Evolutionary conservation across 2,888 invertebrate genomes (phyloP).

Genomic region (Lucinisca nassula): DNA sequence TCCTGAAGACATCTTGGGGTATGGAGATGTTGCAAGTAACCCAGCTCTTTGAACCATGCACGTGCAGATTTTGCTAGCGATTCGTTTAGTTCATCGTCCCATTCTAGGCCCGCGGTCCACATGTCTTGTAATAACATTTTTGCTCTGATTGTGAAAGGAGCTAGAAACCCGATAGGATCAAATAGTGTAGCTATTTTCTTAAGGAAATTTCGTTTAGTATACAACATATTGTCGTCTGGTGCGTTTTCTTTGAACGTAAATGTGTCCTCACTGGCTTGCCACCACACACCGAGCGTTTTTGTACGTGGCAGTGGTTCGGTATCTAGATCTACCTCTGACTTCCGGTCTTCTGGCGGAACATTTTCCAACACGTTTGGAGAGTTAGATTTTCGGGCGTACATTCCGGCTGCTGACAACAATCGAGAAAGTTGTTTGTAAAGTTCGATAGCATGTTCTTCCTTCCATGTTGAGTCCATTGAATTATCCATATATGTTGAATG

Average conservation of each 20-base stretch:
- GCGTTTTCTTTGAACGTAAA: too few relatives aligned
- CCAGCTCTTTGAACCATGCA: constrained; percentile 54
- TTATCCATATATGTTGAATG: background rate
- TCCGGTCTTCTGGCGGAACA: too few relatives aligned
- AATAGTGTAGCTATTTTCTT: constrained; percentile 33
- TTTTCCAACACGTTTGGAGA: too few relatives aligned
- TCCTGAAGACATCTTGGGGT: background rate
- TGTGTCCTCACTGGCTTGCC: too few relatives aligned
- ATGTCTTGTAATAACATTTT: constrained; percentile 76
- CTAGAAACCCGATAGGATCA: constrained; percentile 50
- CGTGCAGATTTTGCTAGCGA: constrained; percentile 14
- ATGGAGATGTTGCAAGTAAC: background rate
- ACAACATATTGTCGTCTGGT: too few relatives aligned
- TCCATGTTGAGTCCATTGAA: too few relatives aligned
- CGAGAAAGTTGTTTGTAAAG: background rate
- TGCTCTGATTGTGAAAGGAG: constrained; percentile 30
- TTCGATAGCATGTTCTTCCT: background rate
- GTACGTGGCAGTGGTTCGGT: too few relatives aligned
- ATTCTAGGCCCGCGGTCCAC: constrained; percentile 29
- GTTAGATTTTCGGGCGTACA: too few relatives aligned
- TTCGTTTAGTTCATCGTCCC: constrained; percentile 58
- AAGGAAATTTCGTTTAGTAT: constrained; percentile 36
- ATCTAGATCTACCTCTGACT: too few relatives aligned
- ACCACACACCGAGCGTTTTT: too few relatives aligned
- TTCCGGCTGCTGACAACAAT: too few relatives aligned